A percentile compares a stretch with the other conserved stretches of the same genome.
phyloP scores from a whole-genome alignment of 2,113 vertebrate species.

The Dicaeum eximium region DNA sequence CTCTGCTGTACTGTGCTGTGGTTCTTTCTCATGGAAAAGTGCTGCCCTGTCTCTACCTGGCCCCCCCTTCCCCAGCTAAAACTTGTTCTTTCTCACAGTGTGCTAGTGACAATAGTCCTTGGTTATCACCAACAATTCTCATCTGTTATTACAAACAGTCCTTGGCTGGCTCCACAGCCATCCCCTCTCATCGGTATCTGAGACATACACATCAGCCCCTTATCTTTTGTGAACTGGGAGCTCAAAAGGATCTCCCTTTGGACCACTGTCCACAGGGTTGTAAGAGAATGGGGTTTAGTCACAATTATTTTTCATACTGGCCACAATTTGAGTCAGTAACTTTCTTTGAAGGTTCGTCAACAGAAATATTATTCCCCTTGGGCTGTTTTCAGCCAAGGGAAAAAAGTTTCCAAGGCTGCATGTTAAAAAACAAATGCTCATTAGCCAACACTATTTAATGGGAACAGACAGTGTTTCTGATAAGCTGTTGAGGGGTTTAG shows the following conservation, averaged over 20 bases:
- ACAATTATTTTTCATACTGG: background rate
- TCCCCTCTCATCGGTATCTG: fast-evolving
- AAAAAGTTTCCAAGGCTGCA: background rate
- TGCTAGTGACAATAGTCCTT: background rate
- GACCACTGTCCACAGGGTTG: background rate
- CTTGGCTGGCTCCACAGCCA: background rate
- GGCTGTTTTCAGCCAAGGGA: background rate
- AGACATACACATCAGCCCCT: background rate
- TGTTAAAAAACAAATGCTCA: background rate
- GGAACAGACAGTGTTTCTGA: background rate
- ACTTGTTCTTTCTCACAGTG: background rate
- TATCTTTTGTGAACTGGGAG: background rate
- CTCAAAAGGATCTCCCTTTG: background rate
- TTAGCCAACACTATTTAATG: background rate
- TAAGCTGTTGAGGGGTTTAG: background rate
- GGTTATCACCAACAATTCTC: background rate
- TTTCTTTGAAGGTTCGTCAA: background rate
- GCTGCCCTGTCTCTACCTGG: background rate
- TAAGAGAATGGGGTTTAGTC: background rate
- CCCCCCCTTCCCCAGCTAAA: background rate
- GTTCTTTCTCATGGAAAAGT: background rate
- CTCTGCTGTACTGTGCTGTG: background rate
- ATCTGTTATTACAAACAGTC: background rate
- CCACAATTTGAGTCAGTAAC: fast-evolving
- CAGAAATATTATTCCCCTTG: background rate